These are phyloP conservation scores for Melanotaenia parkinsoni DNA, from an alignment of 2,797 vertebrate species.

Conservation along the genomic window DNA sequence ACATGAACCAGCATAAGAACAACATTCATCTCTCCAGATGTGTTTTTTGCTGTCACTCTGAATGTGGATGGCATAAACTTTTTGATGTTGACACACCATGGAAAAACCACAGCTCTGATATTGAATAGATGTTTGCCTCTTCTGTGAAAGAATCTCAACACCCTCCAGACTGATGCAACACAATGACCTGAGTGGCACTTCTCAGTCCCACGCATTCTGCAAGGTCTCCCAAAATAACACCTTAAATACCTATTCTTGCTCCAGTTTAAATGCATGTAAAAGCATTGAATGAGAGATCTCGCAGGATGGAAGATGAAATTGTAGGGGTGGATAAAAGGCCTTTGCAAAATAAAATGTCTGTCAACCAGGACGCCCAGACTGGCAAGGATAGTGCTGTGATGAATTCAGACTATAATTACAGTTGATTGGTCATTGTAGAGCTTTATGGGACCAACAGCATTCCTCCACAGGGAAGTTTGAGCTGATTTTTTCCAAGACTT, in stretches of 20 bases:
- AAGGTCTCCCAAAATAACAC: conserved; percentile 52
- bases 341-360: conserved; percentile 60
- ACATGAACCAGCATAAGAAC: conserved; percentile 16
- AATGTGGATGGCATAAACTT: not conserved
- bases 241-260: conserved; percentile 39
- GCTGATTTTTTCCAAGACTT: conserved; percentile 22
- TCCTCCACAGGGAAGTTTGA: conserved; percentile 38
- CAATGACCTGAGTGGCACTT: conserved; percentile 20
- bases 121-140: conserved; percentile 17
- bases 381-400: conserved; percentile 55
- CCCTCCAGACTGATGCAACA: conserved; percentile 40
- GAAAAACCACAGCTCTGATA: conserved; percentile 13
- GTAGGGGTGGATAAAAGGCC: conserved; percentile 57
- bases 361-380: conserved; percentile 50
- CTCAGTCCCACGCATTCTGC: conserved; percentile 65
- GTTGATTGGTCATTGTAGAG: conserved; percentile 62
- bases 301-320: conserved; percentile 56
- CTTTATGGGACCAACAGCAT: conserved; percentile 53
- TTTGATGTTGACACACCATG: not conserved
- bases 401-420: conserved; percentile 68
- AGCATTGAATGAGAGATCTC: conserved; percentile 51
- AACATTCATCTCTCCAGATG: not conserved
- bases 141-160: conserved; percentile 12
- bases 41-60: not conserved
- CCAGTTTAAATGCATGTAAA: conserved; percentile 42